These are phyloP conservation scores for Adineta ricciae DNA, from an alignment of 2,888 invertebrate genomes.

Conservation along the genomic window DNA sequence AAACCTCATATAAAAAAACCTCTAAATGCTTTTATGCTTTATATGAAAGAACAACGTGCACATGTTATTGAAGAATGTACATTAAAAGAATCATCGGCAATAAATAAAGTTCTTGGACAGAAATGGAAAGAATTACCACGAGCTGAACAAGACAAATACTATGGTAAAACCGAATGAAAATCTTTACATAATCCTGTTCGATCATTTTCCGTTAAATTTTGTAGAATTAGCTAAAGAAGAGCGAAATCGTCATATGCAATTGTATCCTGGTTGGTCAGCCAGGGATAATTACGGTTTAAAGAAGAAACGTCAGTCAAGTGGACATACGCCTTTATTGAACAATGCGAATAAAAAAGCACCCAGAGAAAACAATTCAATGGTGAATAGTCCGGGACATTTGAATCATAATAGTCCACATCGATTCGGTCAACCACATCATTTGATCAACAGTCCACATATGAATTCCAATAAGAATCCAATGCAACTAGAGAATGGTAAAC, in stretches of 20 bases:
- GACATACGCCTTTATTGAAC: neutral
- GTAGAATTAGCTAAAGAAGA: conserved; percentile 93
- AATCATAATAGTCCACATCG: neutral
- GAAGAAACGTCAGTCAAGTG: conserved; percentile 91
- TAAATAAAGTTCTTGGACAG: conserved; percentile 19
- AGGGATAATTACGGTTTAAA: conserved; percentile 99
- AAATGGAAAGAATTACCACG: conserved; percentile 94
- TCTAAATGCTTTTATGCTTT: conserved; percentile 19
- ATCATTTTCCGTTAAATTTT: neutral
- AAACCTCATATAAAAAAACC: conserved; percentile 25
- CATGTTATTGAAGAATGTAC: conserved; percentile 19
- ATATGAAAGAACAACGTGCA: conserved; percentile 23
- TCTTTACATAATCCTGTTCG: fast-evolving
- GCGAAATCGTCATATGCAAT: conserved; percentile 96
- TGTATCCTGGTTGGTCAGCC: conserved; percentile 99
- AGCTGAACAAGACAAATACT: conserved; percentile 99
- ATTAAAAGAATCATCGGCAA: conserved; percentile 15
- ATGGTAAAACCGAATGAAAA: conserved; percentile 54
- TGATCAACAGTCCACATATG: neutral
- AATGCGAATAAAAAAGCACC: conserved; percentile 17
- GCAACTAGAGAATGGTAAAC: neutral
- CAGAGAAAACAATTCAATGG: neutral
- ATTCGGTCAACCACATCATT: neutral
- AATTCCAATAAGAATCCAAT: neutral
- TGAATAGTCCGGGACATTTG: neutral